Evolutionary conservation across 2,113 vertebrate genomes (phyloP).

Genomic region (Camelus bactrianus): DNA sequence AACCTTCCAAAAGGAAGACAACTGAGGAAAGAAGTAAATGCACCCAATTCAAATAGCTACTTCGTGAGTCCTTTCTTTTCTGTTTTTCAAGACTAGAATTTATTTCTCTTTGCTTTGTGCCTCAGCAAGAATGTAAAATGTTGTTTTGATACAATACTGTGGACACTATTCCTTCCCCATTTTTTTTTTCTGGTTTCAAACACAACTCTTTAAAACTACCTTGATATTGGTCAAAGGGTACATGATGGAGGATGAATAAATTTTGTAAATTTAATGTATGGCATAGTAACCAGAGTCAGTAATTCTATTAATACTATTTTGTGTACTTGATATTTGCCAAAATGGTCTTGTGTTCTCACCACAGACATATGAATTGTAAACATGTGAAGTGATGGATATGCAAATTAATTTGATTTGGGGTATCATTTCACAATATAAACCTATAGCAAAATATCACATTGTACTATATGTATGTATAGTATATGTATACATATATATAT

Average conservation of each 20-base stretch:
- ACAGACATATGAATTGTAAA: not conserved
- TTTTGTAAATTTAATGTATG: not conserved
- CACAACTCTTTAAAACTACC: not conserved
- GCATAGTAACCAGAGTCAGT: not conserved
- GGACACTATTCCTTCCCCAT: fast-evolving
- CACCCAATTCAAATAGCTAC: not conserved
- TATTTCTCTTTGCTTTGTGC: not conserved
- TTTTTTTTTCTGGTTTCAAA: not conserved
- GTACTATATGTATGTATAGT: not conserved
- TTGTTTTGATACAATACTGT: not conserved
- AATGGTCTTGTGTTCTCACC: not conserved
- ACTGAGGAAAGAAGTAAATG: not conserved
- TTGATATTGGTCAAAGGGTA: not conserved
- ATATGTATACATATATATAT: too few species aligned
- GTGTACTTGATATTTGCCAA: not conserved
- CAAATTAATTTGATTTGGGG: not conserved
- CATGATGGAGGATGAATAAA: not conserved
- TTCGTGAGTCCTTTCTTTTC: not conserved
- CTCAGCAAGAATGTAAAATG: not conserved
- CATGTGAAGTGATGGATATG: not conserved
- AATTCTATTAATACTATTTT: not conserved
- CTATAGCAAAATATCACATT: not conserved
- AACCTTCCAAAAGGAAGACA: not conserved
- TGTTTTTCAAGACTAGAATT: not conserved
- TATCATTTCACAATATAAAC: not conserved